Conservation (phyloP, 2,888 invertebrate genomes). For the Agrotis exclamationis region DNA sequence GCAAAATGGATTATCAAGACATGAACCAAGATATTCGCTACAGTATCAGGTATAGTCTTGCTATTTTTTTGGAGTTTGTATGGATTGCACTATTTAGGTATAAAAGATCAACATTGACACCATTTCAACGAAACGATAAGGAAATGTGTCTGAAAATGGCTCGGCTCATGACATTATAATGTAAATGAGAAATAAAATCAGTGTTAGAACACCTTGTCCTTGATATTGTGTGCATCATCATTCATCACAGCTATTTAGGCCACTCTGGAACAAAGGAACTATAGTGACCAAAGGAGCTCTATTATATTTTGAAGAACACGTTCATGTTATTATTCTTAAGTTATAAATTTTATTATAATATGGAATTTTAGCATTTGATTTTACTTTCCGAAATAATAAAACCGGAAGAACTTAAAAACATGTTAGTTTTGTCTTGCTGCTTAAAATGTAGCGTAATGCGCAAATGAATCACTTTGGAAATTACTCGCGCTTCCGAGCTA, state of each 20-base stretch:
- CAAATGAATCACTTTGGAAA: conserved; percentile 72
- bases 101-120: conserved; percentile 38
- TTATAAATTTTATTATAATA: too few relatives aligned
- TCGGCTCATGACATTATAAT: not conserved
- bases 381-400: conserved; percentile 1
- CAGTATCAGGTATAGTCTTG: conserved; percentile 79
- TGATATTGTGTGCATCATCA: not conserved
- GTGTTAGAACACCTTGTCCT: conserved; percentile 23
- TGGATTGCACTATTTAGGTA: conserved; percentile 13
- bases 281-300: not conserved
- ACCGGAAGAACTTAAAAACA: not conserved
- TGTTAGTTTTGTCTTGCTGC: conserved; percentile 53
- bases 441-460: conserved; percentile 79
- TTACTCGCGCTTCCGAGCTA: conserved; percentile 42
- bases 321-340: not conserved
- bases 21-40: conserved; percentile 84
- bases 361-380: too few relatives aligned
- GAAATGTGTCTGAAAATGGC: conserved; percentile 12
- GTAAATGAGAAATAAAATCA: conserved; percentile 1
- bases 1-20: conserved; percentile 75
- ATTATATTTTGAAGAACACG: too few relatives aligned
- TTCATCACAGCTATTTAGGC: conserved; percentile 14
- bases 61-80: conserved; percentile 10
- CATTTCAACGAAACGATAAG: conserved; percentile 30
- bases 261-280: conserved; percentile 25